Evolutionary conservation across 2,113 vertebrate genomes (phyloP).

Genomic region (Brachypteracias leptosomus): DNA sequence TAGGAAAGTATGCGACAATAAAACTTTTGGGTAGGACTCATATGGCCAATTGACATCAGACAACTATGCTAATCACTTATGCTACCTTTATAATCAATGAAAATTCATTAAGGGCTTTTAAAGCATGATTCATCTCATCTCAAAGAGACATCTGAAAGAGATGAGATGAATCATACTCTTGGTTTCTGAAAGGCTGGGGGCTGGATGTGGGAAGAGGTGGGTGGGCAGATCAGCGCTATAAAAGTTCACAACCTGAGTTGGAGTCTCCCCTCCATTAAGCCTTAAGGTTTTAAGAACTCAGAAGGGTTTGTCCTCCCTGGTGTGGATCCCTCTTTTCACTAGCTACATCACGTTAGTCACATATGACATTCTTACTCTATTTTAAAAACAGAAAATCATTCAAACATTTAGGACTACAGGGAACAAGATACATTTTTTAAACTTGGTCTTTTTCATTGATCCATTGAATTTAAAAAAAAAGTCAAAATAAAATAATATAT

Average conservation of each 20-base stretch:
- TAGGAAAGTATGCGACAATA: not conserved
- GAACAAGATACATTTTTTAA: not conserved
- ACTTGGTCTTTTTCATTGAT: not conserved
- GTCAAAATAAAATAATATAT: not conserved
- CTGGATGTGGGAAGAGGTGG: constrained; percentile 7
- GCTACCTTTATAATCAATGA: not conserved
- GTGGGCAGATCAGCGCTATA: not conserved
- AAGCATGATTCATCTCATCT: constrained; percentile 40
- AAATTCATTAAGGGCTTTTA: constrained; percentile 41
- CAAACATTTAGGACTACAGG: not conserved
- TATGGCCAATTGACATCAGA: not conserved
- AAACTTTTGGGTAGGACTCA: not conserved
- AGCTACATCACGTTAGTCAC: not conserved
- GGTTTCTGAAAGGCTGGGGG: not conserved
- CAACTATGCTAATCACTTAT: not conserved
- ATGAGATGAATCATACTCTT: constrained; percentile 22
- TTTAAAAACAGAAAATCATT: not conserved
- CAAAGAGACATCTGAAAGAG: constrained; percentile 9
- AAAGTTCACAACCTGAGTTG: not conserved
- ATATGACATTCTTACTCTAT: not conserved
- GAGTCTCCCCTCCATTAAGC: not conserved
- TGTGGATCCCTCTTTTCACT: not conserved
- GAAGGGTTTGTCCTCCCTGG: not conserved
- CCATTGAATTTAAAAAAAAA: not conserved
- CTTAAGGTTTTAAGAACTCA: not conserved